Conservation (phyloP, 1,140 invertebrate genomes). For the Ips nitidus region DNA sequence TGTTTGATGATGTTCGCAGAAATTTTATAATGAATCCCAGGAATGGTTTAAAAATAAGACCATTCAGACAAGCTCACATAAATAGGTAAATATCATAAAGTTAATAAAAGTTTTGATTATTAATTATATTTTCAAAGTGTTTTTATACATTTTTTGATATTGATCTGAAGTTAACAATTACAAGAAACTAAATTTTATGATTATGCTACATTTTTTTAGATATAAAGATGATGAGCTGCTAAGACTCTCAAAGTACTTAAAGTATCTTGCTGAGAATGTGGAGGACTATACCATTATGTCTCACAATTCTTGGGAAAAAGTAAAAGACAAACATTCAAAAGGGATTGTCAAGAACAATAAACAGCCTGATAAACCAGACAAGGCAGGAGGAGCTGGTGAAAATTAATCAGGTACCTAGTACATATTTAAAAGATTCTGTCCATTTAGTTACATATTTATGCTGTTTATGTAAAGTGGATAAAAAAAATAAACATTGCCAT, state of each 20-base stretch:
- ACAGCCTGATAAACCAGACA: slow-evolving; percentile 10
- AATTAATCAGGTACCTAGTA: neutral
- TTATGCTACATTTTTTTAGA: slow-evolving; percentile 7
- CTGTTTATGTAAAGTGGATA: too few species aligned
- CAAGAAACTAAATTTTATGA: too few species aligned
- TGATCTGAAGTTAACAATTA: too few species aligned
- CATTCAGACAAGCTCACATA: slow-evolving; percentile 87
- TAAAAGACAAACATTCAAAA: slow-evolving; percentile 56
- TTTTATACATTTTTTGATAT: neutral
- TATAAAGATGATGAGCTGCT: slow-evolving; percentile 78
- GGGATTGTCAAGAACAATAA: slow-evolving; percentile 9
- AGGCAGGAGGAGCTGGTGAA: slow-evolving; percentile 9
- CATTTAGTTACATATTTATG: too few species aligned
- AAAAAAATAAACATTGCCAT: too few species aligned
- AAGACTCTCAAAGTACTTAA: slow-evolving; percentile 81
- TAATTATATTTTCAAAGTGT: neutral
- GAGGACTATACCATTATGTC: slow-evolving; percentile 85
- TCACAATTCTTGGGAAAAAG: slow-evolving; percentile 91
- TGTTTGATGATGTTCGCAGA: slow-evolving; percentile 96
- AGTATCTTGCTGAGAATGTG: slow-evolving; percentile 75
- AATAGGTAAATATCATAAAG: slow-evolving; percentile 68
- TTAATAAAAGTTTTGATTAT: neutral
- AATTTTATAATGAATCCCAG: slow-evolving; percentile 99
- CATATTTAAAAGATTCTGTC: too few species aligned
- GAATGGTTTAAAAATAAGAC: slow-evolving; percentile 85